phyloP scores from a whole-genome alignment of 2,797 vertebrate genomes.

The Pangasius mekongensis region DNA sequence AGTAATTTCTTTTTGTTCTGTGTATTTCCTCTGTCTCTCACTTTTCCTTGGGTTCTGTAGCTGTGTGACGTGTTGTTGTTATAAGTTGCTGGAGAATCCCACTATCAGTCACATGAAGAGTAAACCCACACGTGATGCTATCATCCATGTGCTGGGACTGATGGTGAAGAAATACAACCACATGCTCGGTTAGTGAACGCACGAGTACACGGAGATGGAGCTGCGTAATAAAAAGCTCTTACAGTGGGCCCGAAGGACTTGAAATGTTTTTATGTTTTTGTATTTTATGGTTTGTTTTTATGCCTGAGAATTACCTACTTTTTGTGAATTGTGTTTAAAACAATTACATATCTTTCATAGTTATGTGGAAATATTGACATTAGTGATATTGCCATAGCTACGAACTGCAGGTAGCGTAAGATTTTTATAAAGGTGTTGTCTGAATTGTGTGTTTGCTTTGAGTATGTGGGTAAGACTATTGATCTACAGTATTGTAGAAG shows the following conservation, averaged over 20 bases:
- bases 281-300: not conserved
- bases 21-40: not conserved
- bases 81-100: constrained; percentile 91
- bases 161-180: constrained; percentile 88
- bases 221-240: not conserved
- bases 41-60: constrained; percentile 63
- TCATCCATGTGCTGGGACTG: constrained; percentile 85
- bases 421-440: not conserved
- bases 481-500: not conserved
- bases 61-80: constrained; percentile 90
- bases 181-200: constrained; percentile 83
- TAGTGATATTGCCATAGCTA: not conserved
- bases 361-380: not conserved
- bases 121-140: constrained; percentile 83
- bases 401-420: not conserved
- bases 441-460: not conserved
- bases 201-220: not conserved
- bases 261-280: not conserved
- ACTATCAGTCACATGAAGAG: constrained; percentile 86
- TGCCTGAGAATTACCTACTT: not conserved
- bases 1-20: not conserved
- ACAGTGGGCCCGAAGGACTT: not conserved
- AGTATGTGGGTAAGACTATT: not conserved
- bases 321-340: not conserved
- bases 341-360: not conserved